A percentile compares a stretch with the other conserved stretches of the same genome.
Conservation (phyloP, 2,113 vertebrate species). For the Aythya baeri region DNA sequence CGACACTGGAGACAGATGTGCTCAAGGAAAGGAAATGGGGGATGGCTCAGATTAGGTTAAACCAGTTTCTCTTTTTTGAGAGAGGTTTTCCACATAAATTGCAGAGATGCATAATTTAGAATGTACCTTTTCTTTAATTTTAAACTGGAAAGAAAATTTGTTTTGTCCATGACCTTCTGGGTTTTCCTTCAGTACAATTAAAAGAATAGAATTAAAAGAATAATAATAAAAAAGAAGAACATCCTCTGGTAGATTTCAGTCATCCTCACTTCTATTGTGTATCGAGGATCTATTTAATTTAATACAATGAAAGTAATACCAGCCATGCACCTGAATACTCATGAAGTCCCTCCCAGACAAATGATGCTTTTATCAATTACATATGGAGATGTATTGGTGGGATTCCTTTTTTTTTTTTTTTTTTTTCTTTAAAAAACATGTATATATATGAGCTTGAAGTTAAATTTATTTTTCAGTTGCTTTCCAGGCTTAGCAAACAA, state of each 20-base stretch:
- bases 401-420: slow-evolving; percentile 4
- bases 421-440: neutral
- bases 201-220: neutral
- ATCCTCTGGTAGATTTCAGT: neutral
- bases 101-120: neutral
- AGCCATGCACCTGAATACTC: neutral
- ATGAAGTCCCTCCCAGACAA: neutral
- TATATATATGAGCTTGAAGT: neutral
- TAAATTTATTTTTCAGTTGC: neutral
- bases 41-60: neutral
- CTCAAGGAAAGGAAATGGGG: neutral
- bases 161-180: neutral
- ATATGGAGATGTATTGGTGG: neutral
- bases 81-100: neutral
- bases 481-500: neutral
- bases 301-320: neutral
- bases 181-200: neutral
- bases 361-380: neutral
- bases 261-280: neutral
- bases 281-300: neutral
- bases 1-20: slow-evolving; percentile 49
- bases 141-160: neutral
- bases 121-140: neutral
- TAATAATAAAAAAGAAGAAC: neutral
- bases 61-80: neutral